These are phyloP conservation scores for Pilophorus perplexus DNA, from an alignment of 2,888 invertebrate species.

Conservation along the genomic window DNA sequence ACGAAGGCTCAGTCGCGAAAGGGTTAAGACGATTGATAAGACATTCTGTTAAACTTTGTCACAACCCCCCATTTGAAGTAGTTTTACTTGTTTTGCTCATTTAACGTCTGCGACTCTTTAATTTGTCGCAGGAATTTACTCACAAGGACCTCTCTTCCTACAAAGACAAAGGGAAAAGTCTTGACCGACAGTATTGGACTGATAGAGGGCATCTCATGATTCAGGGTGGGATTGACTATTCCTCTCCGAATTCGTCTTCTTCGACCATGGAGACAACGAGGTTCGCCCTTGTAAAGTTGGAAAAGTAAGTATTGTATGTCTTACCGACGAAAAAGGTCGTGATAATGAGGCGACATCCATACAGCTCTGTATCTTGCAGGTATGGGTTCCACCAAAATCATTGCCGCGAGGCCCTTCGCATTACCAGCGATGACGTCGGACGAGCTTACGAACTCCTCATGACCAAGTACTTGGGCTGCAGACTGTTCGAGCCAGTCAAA, in stretches of 20 bases:
- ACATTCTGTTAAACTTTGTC: too few species aligned
- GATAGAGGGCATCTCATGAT: slow-evolving; percentile 73
- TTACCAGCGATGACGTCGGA: slow-evolving; percentile 67
- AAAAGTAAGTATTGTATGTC: slow-evolving; percentile 66
- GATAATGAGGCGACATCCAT: too few species aligned
- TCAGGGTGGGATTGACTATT: slow-evolving; percentile 69
- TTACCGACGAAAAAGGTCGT: too few species aligned
- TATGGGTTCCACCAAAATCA: slow-evolving; percentile 73
- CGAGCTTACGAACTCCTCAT: slow-evolving; percentile 68
- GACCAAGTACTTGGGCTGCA: slow-evolving; percentile 65
- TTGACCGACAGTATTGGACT: slow-evolving; percentile 72
- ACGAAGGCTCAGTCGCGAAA: too few species aligned
- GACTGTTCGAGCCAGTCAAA: slow-evolving; percentile 50
- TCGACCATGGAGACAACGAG: slow-evolving; percentile 65
- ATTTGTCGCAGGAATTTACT: slow-evolving; percentile 56
- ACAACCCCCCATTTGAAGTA: too few species aligned
- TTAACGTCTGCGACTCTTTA: too few species aligned
- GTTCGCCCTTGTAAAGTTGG: slow-evolving; percentile 69
- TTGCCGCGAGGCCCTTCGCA: slow-evolving; percentile 69
- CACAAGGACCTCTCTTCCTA: slow-evolving; percentile 55
- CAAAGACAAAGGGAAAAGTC: slow-evolving; percentile 65
- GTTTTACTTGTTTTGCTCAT: too few species aligned
- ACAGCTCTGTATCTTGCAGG: slow-evolving; percentile 55
- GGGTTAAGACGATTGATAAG: too few species aligned
- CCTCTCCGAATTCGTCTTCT: slow-evolving; percentile 59